phyloP scores from a whole-genome alignment of 2,797 vertebrate genomes.

The Amblyraja radiata region DNA sequence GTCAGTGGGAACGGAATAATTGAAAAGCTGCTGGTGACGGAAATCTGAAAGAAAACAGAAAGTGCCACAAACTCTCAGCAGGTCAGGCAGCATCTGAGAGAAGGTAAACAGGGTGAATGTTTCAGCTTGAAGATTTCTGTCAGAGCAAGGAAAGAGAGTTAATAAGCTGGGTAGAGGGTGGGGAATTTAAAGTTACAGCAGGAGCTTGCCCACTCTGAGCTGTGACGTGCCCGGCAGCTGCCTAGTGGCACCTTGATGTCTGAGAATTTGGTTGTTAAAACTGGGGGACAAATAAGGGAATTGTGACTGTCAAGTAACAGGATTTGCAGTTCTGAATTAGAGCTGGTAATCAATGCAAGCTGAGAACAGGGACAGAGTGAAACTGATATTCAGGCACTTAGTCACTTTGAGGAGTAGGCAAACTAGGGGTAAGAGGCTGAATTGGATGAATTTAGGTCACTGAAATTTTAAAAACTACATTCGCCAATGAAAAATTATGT shows the following conservation, averaged over 20 bases:
- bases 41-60: no score
- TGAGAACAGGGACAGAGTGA: not conserved
- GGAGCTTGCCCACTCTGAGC: no score
- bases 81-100: no score
- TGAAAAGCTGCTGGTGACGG: no score
- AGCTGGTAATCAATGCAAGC: not conserved
- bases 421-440: not conserved
- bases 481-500: slow-evolving; percentile 5
- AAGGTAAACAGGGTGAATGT: no score
- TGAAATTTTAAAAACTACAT: not conserved
- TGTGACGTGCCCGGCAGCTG: no score
- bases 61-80: no score
- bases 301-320: not conserved
- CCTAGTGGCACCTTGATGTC: not conserved
- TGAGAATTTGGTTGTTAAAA: not conserved
- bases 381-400: not conserved
- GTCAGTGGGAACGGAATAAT: not conserved
- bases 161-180: no score
- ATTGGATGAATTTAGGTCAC: not conserved
- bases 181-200: no score
- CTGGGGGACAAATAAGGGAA: not conserved
- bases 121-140: no score
- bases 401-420: not conserved
- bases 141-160: no score
- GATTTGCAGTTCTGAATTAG: not conserved